Base-by-base conservation (phyloP, 2,888 invertebrate genomes). In the Dolichopus griseipennis region DNA sequence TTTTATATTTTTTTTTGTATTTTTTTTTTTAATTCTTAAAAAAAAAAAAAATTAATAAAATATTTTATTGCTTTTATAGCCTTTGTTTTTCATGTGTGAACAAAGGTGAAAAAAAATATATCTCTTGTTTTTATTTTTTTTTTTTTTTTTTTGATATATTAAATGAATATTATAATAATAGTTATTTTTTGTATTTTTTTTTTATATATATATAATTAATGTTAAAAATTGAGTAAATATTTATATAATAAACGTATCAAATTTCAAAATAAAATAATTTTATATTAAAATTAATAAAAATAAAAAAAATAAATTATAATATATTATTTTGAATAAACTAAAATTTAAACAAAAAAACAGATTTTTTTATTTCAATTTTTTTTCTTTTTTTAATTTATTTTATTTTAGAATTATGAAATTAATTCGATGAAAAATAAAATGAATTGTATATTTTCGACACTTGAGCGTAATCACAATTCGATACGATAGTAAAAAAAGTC, bases 61-160 rank as follows among this genome's bases (percentile, higher is more conserved):
- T 18, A 52, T 52, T 12, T 52, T 52, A 52, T 52, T 52, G 52
- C 52, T 52, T 52, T 52, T 52, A 52, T 9, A 52, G 15, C 52
- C 52, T 52, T 52, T 52, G 15, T 18, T 52, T 52, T 18, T 52
- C 9, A 34, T 34, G 8, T 12, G 15, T 52, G 15, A 18, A 52
- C 52, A 52, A 52, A 52, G n/a, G 52, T 18, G 52, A 52, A 52
- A 52, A 52, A 52, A 18, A 52, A 52, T 52, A 52, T 52, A n/a
- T n/a, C 9, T 52, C 6, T 52, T n/a, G 5, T 52, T 52, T 52
- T 43, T 43, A 10, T 43, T 6, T 34, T 5, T 34, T 34, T 5
- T 34, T 10, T 52, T 52, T 10, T 7, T 18, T 18, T 52, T 52
- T 6, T n/a, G 52, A 52, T 52, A 18, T 52, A 18, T 18, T 52